Evolutionary conservation across 2,797 vertebrate genomes (phyloP).

Genomic region (Gobio occitaniae): DNA sequence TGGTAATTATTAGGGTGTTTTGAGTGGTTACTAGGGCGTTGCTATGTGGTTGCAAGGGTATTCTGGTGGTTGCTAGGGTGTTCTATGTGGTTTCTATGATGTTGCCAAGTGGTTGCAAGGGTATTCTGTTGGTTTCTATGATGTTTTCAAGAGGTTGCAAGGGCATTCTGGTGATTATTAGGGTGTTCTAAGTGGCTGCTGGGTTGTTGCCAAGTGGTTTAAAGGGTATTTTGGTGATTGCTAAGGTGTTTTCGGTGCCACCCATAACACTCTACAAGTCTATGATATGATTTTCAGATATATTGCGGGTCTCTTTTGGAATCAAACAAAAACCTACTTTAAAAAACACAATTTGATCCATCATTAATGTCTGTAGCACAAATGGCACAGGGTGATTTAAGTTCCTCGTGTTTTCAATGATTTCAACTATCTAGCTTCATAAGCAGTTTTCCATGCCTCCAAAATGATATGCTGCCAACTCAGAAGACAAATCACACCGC

Average conservation of each 20-base stretch:
- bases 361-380: neutral
- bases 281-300: neutral
- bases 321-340: neutral
- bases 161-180: neutral
- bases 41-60: too few species aligned
- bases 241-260: neutral
- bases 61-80: too few species aligned
- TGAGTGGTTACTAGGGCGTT: too few species aligned
- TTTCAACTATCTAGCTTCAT: neutral
- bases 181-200: neutral
- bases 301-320: neutral
- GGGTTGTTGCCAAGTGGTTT: neutral
- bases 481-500: neutral
- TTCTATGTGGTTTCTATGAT: too few species aligned
- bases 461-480: neutral
- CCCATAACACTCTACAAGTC: neutral
- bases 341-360: neutral
- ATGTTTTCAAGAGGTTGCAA: neutral
- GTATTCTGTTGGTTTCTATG: too few species aligned
- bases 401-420: neutral
- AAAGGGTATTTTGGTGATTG: neutral
- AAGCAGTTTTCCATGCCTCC: neutral
- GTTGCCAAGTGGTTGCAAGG: too few species aligned
- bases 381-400: neutral
- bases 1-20: too few species aligned